Conservation (phyloP, 2,888 invertebrate genomes). For the Acrocyrtus sp. region DNA sequence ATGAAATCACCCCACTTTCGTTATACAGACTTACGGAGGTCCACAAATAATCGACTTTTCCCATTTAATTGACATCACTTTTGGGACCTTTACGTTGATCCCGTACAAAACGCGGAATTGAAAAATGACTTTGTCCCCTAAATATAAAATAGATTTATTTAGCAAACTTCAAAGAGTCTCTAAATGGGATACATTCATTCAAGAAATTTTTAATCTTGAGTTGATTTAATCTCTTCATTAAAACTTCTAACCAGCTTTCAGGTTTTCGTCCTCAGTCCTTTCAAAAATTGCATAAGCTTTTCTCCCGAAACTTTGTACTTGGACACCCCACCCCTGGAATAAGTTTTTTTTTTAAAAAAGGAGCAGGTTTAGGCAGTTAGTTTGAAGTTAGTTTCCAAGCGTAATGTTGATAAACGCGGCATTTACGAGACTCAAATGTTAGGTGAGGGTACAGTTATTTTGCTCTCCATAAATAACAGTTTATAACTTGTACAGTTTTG, state of each 20-base stretch:
- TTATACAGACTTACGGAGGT: constrained; percentile 29
- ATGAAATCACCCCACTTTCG: too few species aligned
- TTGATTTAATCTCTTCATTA: not conserved
- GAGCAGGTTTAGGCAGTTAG: too few species aligned
- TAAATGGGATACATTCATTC: not conserved
- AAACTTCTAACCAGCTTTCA: constrained; percentile 22
- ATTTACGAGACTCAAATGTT: too few species aligned
- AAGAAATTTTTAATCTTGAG: not conserved
- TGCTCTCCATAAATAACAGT: too few species aligned
- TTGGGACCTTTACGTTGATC: constrained; percentile 23
- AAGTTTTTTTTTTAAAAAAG: too few species aligned
- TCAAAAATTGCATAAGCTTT: constrained; percentile 35
- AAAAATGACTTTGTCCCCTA: constrained; percentile 37
- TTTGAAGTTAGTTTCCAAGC: too few species aligned
- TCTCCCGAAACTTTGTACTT: constrained; percentile 34
- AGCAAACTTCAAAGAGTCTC: not conserved
- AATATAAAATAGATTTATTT: not conserved
- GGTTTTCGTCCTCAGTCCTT: constrained; percentile 1
- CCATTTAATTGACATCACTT: constrained; percentile 41
- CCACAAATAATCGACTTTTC: constrained; percentile 39
- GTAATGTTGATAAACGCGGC: too few species aligned
- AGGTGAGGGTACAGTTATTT: too few species aligned
- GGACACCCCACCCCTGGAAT: constrained; percentile 38
- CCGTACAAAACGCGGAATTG: constrained; percentile 43
- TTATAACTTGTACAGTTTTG: too few species aligned